Base-by-base conservation (phyloP, 1,140 invertebrate species). In the Drosophila athabasca region DNA sequence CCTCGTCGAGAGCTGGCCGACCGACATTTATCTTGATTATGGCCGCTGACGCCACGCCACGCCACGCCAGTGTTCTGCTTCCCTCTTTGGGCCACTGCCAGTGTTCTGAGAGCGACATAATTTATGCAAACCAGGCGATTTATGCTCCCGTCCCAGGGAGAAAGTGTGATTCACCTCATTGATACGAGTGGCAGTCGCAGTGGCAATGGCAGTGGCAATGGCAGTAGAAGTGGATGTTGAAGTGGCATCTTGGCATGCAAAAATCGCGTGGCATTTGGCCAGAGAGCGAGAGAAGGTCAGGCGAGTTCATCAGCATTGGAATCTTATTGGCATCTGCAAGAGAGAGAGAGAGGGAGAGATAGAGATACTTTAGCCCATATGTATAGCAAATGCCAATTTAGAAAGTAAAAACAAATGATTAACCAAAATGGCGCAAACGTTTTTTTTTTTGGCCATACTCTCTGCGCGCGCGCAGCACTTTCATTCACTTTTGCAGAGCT, bases 1-100 rank as follows among this genome's bases (percentile, higher is more conserved):
- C 35, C 11, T 39, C 35, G 11, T 11, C 11, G 62, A 60, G 74
- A 68, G 57, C 74, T 67, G 65, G 73, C 62, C 79, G 72, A 79
- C 62, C 79, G 72, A 79, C 84, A 88, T 88, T 88, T 88, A 88
- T 88, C 83, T 88, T 88, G 84, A 88, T 88, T 88, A 88, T 87
- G 41, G 82, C 66, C 53, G 67, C 55, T 45, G 48, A 70, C 44
- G 53, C 43, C 22, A 70, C 44, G 53, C 43, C 22, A 70, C 44
- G 53, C 43, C 22, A 70, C 44, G 53, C 43, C 22, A 53, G 19
- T 45, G 31, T 26, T 50, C 44, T 59, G 71, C 59, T 44, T 9
- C 50, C 54, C 54, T 7, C 48, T 26, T 51, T 54, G 52, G 43
- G 39, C 51, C 62, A 71, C 35, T 13, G 35, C 35, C 11, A 39